phyloP scores from a whole-genome alignment of 2,113 vertebrate species.

The Calypte anna region DNA sequence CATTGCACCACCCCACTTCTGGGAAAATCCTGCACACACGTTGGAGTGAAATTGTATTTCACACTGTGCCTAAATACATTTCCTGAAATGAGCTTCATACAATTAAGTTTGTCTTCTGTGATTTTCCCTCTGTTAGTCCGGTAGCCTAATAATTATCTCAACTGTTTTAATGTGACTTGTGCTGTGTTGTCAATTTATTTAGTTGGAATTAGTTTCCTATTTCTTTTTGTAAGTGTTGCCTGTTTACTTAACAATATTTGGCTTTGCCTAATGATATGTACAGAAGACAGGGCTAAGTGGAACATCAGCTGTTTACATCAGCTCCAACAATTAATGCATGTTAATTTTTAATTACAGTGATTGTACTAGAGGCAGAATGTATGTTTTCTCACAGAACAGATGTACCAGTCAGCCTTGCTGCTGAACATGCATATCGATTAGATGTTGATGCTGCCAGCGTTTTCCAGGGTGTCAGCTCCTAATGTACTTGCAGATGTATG shows the following conservation, averaged over 20 bases:
- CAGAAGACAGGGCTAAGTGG: constrained; percentile 93
- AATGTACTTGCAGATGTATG: constrained; percentile 60
- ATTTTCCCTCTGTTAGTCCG: constrained; percentile 73
- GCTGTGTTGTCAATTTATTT: constrained; percentile 76
- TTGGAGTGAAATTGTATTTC: constrained; percentile 44
- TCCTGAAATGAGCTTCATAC: constrained; percentile 74
- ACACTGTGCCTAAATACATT: constrained; percentile 59
- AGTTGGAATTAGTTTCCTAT: constrained; percentile 80
- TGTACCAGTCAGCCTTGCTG: constrained; percentile 85
- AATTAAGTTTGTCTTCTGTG: constrained; percentile 72
- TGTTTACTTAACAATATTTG: constrained; percentile 86
- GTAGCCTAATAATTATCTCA: constrained; percentile 70
- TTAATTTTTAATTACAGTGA: constrained; percentile 99
- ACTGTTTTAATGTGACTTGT: constrained; percentile 74
- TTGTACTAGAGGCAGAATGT: constrained; percentile 90
- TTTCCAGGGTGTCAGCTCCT: constrained; percentile 63
- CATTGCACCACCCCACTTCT: not conserved
- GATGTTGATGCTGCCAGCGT: constrained; percentile 81
- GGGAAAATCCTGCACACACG: not conserved
- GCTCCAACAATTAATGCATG: constrained; percentile 97
- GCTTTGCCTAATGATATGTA: constrained; percentile 89
- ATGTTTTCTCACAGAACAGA: constrained; percentile 90
- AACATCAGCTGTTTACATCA: constrained; percentile 96
- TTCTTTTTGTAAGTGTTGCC: constrained; percentile 80
- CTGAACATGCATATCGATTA: constrained; percentile 81